These are phyloP conservation scores for Stratiomys singularior DNA, from an alignment of 2,888 invertebrate species.

Conservation along the genomic window DNA sequence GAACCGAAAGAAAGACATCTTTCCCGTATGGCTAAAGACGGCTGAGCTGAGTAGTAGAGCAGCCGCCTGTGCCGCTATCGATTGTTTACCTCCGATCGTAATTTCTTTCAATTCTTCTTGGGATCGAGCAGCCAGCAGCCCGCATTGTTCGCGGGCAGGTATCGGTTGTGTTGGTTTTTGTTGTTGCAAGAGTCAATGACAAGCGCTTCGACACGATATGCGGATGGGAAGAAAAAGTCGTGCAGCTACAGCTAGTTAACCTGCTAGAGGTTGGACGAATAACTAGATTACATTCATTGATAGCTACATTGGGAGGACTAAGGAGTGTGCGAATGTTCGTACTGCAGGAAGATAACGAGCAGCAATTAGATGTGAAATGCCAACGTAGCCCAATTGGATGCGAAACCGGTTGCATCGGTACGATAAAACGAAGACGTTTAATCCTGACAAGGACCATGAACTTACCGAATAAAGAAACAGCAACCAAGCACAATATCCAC, in stretches of 20 bases:
- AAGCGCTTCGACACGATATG: neutral
- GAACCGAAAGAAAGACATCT: constrained; percentile 1
- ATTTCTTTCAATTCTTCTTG: constrained; percentile 36
- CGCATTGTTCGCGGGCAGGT: constrained; percentile 33
- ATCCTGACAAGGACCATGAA: neutral
- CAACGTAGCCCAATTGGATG: neutral
- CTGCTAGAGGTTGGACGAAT: neutral
- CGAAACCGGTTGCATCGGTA: neutral
- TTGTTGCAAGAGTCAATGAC: constrained; percentile 16
- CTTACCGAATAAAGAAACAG: constrained; percentile 31
- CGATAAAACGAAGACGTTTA: neutral
- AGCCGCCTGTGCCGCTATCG: constrained; percentile 52
- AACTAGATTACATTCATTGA: neutral
- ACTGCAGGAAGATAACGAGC: neutral
- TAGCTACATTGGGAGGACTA: too few relatives aligned
- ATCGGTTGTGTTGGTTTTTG: too few relatives aligned
- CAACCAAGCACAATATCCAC: constrained; percentile 32
- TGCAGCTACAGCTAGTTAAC: neutral
- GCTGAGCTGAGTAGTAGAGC: neutral
- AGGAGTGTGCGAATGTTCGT: too few relatives aligned
- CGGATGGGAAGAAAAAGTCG: constrained; percentile 8
- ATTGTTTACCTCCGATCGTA: constrained; percentile 51
- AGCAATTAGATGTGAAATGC: neutral
- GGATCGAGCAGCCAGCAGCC: neutral
- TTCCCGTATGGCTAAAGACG: neutral